Evolutionary conservation across 2,113 vertebrate species (phyloP), one percentile per base, ranked within the genome.

Genomic region (Setophaga coronata): DNA sequence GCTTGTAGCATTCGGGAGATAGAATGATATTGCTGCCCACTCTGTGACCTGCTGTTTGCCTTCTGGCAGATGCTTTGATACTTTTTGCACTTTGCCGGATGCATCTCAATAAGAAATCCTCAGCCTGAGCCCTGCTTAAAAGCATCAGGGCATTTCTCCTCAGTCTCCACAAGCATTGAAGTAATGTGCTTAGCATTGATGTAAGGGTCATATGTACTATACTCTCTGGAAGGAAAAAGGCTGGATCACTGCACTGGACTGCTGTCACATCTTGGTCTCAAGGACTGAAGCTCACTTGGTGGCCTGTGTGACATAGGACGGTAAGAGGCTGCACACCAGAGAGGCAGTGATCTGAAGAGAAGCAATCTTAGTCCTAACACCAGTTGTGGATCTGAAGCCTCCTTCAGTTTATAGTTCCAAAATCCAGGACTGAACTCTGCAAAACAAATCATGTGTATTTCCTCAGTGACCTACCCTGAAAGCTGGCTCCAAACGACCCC

Each of bases 101-200:
- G 5, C 82, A 77, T 88, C 38, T 79, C 78, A 79, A 8, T 72
- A 61, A 65, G 73, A 87, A 70, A 61, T 79, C 62, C 38, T 95
- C 50, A 50, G 53, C 31, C 70, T 4, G 1, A 76, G 6, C 40
- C 16, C 28, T 69, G 2, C 45, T 72, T 91, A 57, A 54, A 72
- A 50, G 21, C 48, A 65, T 73, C 26, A 33, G 29, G 58, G 26
- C 24, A 9, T 61, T 81, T 79, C 25, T 87, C 6, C 60, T 57
- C 1, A 0, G 9, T 64, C 25, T 71, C 18, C 29, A 14, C 34
- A 57, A 67, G 33, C n/a, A 26, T 0, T 12, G 3, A 10, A 17
- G 14, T 71, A 36, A 61, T 12, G 20, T 76, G 26, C 20, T 78
- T 45, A 80, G 48, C 8, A 14, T 36, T 34, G 61, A 72, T 89